These are phyloP conservation scores for Drosophila yooni DNA, from an alignment of 2,888 invertebrate species.

Conservation along the genomic window DNA sequence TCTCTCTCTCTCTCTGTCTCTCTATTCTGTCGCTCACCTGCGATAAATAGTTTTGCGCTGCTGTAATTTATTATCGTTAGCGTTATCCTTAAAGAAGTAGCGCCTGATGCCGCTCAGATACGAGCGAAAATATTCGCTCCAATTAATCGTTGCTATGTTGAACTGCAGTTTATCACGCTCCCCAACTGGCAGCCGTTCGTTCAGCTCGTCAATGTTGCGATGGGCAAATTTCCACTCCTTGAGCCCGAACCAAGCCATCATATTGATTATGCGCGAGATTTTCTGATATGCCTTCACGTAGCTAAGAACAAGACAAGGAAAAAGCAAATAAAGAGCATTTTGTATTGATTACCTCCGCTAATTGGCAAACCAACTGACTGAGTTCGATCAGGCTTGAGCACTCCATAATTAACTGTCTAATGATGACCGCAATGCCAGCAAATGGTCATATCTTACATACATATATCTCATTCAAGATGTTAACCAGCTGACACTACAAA, in stretches of 20 bases:
- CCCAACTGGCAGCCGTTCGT: slow-evolving; percentile 72
- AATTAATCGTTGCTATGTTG: slow-evolving; percentile 88
- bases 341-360: slow-evolving; percentile 44
- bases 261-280: slow-evolving; percentile 84
- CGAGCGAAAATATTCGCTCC: slow-evolving; percentile 88
- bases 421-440: slow-evolving; percentile 57
- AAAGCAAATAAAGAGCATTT: background rate
- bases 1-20: slow-evolving; percentile 5
- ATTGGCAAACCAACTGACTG: slow-evolving; percentile 27
- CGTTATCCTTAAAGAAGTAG: slow-evolving; percentile 89
- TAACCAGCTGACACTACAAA: background rate
- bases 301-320: slow-evolving; percentile 52
- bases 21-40: slow-evolving; percentile 72
- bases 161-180: slow-evolving; percentile 85
- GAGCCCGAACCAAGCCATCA: slow-evolving; percentile 85
- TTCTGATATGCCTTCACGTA: slow-evolving; percentile 84
- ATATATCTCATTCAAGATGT: slow-evolving; percentile 49
- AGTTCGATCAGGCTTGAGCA: slow-evolving; percentile 11
- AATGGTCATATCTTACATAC: slow-evolving; percentile 69
- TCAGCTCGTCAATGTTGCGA: slow-evolving; percentile 83
- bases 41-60: slow-evolving; percentile 83
- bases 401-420: slow-evolving; percentile 59
- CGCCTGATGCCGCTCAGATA: slow-evolving; percentile 89
- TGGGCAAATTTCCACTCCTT: slow-evolving; percentile 85
- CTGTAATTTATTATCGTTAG: slow-evolving; percentile 84